Base-by-base conservation (phyloP, 2,113 vertebrate species). In the Pelobates fuscus region DNA sequence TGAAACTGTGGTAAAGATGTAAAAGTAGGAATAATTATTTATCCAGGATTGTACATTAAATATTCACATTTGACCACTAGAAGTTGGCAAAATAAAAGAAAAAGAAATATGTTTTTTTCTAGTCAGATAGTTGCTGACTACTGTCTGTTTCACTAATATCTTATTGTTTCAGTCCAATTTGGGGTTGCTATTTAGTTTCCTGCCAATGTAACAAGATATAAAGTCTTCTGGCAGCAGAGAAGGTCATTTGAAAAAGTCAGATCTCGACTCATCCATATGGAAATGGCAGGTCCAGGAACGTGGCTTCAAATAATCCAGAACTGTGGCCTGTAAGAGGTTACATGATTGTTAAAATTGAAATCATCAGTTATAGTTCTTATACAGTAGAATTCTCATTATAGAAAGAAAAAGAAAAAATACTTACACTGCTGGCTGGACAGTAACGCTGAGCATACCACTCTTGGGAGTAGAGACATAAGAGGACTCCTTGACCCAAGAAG, bases 361-460 rank as follows among this genome's bases (percentile, higher is more conserved):
- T n/a, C n/a, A n/a, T n/a, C n/a, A n/a, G n/a, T n/a, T n/a, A n/a
- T n/a, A n/a, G n/a, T n/a, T n/a, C 10, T 37, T 10, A 37, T 10
- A 10, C 32, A 3, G 2, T 49, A 49, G 17, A 49, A 18, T 18
- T 11, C 44, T 49, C 15, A 49, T 17, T 18, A 12, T 49, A 49
- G 14, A 41, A 7, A 2, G 37, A 12, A 41, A 41, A 41, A 41
- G 37, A 8, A 41, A 7, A 3, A 8, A 8, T 41, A 87, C 90
- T 91, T 85, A 99, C 97, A 63, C 96, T 93, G 75, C 91, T 85
- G 8, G 89, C 29, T 25, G 96, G 93, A 79, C 97, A 99, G 81
- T 96, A 92, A 67, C 85, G 91, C 73, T 93, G 94, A 11, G 97
- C 96, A 0, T 98, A 97, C 96, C 96, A 99, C 87, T 99, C 97